A percentile compares a stretch with the other conserved stretches of the same genome.
Conservation (phyloP, 2,797 vertebrate genomes). For the Peromyscus aztecus region DNA sequence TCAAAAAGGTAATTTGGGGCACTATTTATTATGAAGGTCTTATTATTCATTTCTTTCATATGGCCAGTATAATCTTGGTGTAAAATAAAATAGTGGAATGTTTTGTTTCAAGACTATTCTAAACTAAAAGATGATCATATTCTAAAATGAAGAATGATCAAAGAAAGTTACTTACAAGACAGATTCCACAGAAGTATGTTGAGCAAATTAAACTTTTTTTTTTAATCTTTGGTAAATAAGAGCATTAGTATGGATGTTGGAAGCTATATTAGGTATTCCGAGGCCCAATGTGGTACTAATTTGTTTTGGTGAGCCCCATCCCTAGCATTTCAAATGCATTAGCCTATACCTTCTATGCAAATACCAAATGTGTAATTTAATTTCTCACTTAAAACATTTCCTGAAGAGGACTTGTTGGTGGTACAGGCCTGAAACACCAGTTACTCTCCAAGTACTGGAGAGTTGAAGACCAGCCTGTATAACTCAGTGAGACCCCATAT, state of each 20-base stretch:
- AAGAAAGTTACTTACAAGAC: background rate
- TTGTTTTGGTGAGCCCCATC: background rate
- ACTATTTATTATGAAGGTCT: background rate
- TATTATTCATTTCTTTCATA: background rate
- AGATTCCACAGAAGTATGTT: background rate
- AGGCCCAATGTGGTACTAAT: background rate
- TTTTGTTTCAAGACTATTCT: background rate
- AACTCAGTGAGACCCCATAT: background rate
- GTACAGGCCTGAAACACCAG: background rate
- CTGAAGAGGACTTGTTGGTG: background rate
- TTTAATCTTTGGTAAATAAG: background rate
- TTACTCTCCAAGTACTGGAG: background rate
- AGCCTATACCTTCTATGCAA: background rate
- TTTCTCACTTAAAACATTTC: background rate
- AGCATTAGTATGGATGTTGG: background rate
- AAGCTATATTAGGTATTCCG: background rate
- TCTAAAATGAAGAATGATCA: background rate
- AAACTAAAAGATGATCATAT: background rate
- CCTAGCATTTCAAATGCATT: background rate
- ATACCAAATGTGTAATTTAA: conserved; percentile 5
- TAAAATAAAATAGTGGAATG: background rate
- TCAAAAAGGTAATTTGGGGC: background rate
- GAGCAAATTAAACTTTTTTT: background rate
- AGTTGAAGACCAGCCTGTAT: background rate
- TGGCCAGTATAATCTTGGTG: background rate